Base-by-base conservation (phyloP, 2,888 invertebrate species). In the Drosophila antonietae region DNA sequence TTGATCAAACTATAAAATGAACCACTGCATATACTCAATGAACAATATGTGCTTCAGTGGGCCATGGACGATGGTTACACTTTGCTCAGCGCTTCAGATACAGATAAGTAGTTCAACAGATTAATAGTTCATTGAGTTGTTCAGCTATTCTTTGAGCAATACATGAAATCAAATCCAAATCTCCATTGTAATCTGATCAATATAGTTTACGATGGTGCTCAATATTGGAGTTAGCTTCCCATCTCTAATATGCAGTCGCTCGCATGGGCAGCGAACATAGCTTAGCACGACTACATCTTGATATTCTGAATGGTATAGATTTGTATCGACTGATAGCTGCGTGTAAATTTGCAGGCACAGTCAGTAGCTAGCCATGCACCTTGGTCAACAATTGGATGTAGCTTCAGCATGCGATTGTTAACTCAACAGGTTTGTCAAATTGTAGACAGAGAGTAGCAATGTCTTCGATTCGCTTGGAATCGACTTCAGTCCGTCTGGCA, bases 321-420 rank as follows among this genome's bases (percentile, higher is more conserved):
- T 85, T 85, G 77, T 85, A 90, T 85, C 84, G 83, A 80, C 83
- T 80, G 84, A 90, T 85, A 88, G 83, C 70, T 61, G 68, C 71
- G 68, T 75, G 68, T 78, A 74, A 78, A 71, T 64, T 78, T 60
- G 53, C 75, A 67, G 57, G n/a, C n/a, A 55, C 14, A 37, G 58
- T 35, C 41, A 52, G 46, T 41, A 53, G 71, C 66, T 58, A 64
- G 52, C 41, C 60, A 67, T 68, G 70, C 75, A 63, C 49, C 64
- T 67, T 66, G 78, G 78, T 73, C 78, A 78, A 56, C 68, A 67
- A 70, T 67, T 66, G 66, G 7, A 20, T 15, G 20, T 20, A 57
- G 33, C 57, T 15, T 20, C 9, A 66, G 60, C 68, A 76, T 63
- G 67, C 78, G 65, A 78, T 78, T 68, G 74, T 74, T 78, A 59